Base-by-base conservation (phyloP, 2,113 vertebrate genomes). In the Campylorhamphus procurvoides region DNA sequence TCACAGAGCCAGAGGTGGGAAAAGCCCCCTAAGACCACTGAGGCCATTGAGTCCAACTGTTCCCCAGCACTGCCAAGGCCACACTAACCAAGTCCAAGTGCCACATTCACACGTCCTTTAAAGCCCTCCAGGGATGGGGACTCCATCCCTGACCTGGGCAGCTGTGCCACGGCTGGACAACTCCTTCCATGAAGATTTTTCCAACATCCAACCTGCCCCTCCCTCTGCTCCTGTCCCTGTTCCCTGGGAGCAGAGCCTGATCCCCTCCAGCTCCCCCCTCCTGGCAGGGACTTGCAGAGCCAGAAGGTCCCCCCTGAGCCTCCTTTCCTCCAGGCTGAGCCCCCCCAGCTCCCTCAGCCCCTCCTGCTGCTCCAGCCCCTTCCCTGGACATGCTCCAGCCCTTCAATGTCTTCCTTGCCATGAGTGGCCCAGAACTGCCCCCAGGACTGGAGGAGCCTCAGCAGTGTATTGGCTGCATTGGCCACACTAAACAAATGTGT, bases 241-340 rank as follows among this genome's bases (percentile, higher is more conserved):
- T 40, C 29, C 16, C 35, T 33, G 25, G 24, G 35, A 50, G 55
- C 18, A 69, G 7, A 56, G 18, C 42, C 52, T 0, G 2, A 18
- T 2, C 10, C 17, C 1, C 7, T 6, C 25, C 1, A 0, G 55
- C 18, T 37, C 25, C 27, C 42, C 55, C 8, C n/a, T 60, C n/a
- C 56, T 76, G n/a, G 7, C 56, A 60, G 40, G 42, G 27, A 31
- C 8, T 7, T 75, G 42, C 25, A 59, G 33, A 75, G 42, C 14
- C 27, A 60, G 3, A 44, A 46, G 27, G 27, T 13, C 4, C 11
- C 19, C 33, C 20, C 74, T 49, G 20, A 60, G 27, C 44, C 44
- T 39, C n/a, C 35, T 77, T 33, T 50, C 2, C 28, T 40, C 74
- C 58, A 62, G 74, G 28, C 28, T 62, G 22, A 77, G 35, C 35